Percentiles rank a stretch among this genome's conserved stretches.
These are phyloP conservation scores for Drosophila anomalata DNA, from an alignment of 2,888 invertebrate species.

Conservation along the genomic window DNA sequence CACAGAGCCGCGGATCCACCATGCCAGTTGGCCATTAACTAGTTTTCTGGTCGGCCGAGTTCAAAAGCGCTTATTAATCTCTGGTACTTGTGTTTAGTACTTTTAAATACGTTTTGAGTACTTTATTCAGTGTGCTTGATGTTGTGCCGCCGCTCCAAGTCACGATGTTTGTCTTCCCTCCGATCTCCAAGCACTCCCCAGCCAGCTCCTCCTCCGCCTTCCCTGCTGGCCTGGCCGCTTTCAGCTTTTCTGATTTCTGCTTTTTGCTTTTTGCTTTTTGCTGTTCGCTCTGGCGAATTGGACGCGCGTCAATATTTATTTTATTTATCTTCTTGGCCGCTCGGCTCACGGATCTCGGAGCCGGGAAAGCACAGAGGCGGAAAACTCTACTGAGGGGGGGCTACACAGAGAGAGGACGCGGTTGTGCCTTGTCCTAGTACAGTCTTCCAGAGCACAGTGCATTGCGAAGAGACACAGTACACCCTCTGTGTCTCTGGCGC, in stretches of 20 bases:
- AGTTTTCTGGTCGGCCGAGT: constrained; percentile 82
- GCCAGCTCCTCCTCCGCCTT: constrained; percentile 31
- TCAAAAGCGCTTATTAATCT: constrained; percentile 83
- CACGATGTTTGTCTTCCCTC: constrained; percentile 61
- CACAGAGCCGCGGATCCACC: neutral
- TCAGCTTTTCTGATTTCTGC: neutral
- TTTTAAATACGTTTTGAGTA: constrained; percentile 81
- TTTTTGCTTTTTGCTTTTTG: neutral
- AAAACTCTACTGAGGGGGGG: too few species aligned
- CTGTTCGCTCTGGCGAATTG: constrained; percentile 38
- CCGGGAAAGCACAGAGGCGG: neutral
- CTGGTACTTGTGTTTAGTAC: constrained; percentile 79
- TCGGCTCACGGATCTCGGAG: constrained; percentile 16
- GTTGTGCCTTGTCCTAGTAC: neutral
- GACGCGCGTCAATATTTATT: constrained; percentile 47
- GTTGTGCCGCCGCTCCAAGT: constrained; percentile 77
- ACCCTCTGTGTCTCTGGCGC: constrained; percentile 44
- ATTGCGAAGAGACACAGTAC: neutral
- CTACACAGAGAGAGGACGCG: neutral
- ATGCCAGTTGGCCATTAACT: constrained; percentile 68
- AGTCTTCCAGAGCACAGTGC: neutral
- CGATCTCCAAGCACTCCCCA: constrained; percentile 1
- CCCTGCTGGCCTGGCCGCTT: neutral
- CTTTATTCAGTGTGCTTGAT: constrained; percentile 81
- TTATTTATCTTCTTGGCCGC: constrained; percentile 31